Base-by-base conservation (phyloP, 1,140 invertebrate genomes). In the Aphelenchoides besseyi region DNA sequence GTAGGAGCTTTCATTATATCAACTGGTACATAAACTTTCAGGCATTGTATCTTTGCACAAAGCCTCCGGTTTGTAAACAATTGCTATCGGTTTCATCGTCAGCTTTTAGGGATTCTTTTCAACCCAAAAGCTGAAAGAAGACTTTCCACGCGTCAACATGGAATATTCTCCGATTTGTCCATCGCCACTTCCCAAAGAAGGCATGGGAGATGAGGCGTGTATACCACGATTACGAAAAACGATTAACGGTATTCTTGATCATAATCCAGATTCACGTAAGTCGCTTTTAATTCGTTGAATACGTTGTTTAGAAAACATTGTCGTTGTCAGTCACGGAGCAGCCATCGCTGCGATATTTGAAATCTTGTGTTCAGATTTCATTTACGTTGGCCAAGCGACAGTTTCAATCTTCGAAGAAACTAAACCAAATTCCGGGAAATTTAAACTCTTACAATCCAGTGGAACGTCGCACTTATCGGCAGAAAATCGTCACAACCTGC, bases 321-420 rank as follows among this genome's bases (percentile, higher is more conserved):
- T 84, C 3, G 64, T 82, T 0, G 74, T 82, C 23, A 73, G 69
- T 2, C 80, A 82, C 63, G 80, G 82, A 5, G 75, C 82, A 9
- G 71, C 79, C 9, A 84, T 84, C 61, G 80, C 80, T 0, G 82
- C 79, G 26, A 69, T 83, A 33, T 80, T 84, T 57, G 69, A 82
- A 64, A 70, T 80, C 1, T 61, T 84, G 9, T 68, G 37, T 33
- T 52, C 57, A 26, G 72, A 77, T 59, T 82, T 81, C 70, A 83
- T 76, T 41, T 83, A 82, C 36, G 80, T 82, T 30, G 82, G 80
- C 9, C 79, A 81, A 64, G 79, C 79, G 23, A 81, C 79, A 1
- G 79, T 82, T 33, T 71, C 70, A 29, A 83, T 80, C 35, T 84
- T 84, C 52, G 69, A 66, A 12, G 74, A 84, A 57, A 67, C 36